phyloP scores from a whole-genome alignment of 2,888 invertebrate genomes.

The Microctonus hyperodae region DNA sequence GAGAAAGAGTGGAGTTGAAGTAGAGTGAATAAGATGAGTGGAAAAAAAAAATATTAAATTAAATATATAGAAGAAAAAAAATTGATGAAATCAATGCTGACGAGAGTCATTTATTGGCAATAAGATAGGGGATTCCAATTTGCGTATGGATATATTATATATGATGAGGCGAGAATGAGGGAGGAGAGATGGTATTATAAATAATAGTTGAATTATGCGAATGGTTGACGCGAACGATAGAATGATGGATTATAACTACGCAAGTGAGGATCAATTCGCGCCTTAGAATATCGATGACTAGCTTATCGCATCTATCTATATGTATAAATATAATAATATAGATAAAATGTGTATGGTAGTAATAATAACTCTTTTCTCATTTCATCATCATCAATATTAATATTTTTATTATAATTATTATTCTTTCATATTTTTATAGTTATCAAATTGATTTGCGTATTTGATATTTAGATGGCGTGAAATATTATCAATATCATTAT shows the following conservation, averaged over 20 bases:
- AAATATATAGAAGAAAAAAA: not conserved
- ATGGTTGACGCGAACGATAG: constrained; percentile 24
- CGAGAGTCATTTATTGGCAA: constrained; percentile 7
- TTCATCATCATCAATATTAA: constrained; percentile 2
- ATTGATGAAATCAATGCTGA: not conserved
- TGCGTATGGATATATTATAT: not conserved
- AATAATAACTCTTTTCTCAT: not conserved
- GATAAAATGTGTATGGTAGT: not conserved
- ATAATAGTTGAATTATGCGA: constrained; percentile 39
- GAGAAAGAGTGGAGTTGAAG: too few species aligned
- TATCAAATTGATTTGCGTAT: not conserved
- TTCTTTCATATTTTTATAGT: not conserved
- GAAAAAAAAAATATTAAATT: too few species aligned
- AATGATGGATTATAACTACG: constrained; percentile 13
- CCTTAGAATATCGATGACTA: constrained; percentile 19
- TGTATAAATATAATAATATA: not conserved
- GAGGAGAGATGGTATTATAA: constrained; percentile 32
- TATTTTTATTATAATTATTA: not conserved
- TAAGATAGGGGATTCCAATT: too few species aligned
- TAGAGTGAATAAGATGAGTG: too few species aligned
- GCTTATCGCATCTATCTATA: constrained; percentile 2
- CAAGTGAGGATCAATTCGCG: constrained; percentile 22
- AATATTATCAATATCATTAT: constrained; percentile 3
- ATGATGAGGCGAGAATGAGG: not conserved
- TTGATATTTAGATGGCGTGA: constrained; percentile 10